phyloP scores from a whole-genome alignment of 2,797 vertebrate species.

The Sphaeramia orbicularis region DNA sequence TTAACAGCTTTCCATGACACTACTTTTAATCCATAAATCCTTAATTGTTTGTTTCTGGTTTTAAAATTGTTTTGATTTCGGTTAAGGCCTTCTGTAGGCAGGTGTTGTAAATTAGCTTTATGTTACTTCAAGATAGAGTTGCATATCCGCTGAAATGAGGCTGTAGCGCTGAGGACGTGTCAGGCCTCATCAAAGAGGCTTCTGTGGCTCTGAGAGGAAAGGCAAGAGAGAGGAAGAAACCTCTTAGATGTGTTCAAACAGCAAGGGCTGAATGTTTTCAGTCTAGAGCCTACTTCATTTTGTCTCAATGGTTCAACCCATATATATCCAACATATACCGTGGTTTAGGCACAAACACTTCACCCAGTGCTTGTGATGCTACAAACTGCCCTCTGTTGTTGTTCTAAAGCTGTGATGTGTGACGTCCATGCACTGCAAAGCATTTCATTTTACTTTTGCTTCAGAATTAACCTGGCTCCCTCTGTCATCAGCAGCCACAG shows the following conservation, averaged over 20 bases:
- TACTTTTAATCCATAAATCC: slow-evolving; percentile 45
- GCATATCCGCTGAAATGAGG: slow-evolving; percentile 42
- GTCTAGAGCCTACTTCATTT: slow-evolving; percentile 25
- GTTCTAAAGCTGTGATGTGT: slow-evolving; percentile 25
- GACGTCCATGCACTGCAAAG: slow-evolving; percentile 23
- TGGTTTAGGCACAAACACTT: slow-evolving; percentile 26
- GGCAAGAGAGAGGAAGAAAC: slow-evolving; percentile 10
- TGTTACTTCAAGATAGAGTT: slow-evolving; percentile 45
- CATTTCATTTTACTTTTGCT: slow-evolving; percentile 51
- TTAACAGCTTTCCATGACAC: slow-evolving; percentile 40
- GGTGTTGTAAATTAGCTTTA: slow-evolving; percentile 58
- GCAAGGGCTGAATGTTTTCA: neutral
- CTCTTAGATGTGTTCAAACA: slow-evolving; percentile 20
- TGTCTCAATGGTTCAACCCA: slow-evolving; percentile 3
- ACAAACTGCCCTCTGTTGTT: slow-evolving; percentile 14
- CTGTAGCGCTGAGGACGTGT: slow-evolving; percentile 35
- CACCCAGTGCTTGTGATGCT: slow-evolving; percentile 20
- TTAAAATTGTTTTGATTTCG: slow-evolving; percentile 44
- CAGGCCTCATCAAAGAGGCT: slow-evolving; percentile 31
- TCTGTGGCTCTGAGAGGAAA: slow-evolving; percentile 20
- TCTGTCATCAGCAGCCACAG: slow-evolving; percentile 54
- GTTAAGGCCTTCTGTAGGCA: slow-evolving; percentile 37
- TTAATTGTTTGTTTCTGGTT: slow-evolving; percentile 61
- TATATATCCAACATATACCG: neutral
- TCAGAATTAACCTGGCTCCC: slow-evolving; percentile 63